A percentile compares a stretch with the other conserved stretches of the same genome.
phyloP scores from a whole-genome alignment of 2,797 vertebrate species.

The Pempheris klunzingeri region DNA sequence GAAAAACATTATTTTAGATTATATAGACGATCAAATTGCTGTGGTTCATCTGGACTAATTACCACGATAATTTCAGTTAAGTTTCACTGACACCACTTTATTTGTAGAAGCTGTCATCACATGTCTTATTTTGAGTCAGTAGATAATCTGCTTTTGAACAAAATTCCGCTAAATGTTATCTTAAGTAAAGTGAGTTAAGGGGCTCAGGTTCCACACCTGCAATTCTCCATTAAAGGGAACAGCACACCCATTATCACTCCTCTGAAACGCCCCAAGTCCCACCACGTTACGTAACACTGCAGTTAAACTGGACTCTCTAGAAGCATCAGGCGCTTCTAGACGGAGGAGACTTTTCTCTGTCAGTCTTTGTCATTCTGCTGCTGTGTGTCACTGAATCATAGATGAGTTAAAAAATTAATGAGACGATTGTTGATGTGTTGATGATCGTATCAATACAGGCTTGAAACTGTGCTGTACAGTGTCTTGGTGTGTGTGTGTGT shows the following conservation, averaged over 20 bases:
- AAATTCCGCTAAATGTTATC: constrained; percentile 1
- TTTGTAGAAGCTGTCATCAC: background rate
- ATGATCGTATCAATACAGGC: fast-evolving
- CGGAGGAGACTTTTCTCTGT: background rate
- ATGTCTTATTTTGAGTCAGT: background rate
- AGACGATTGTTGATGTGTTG: background rate
- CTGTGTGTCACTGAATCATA: constrained; percentile 7
- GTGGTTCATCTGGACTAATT: background rate
- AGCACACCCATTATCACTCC: constrained; percentile 27
- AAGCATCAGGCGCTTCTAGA: constrained; percentile 21
- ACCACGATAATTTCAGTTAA: background rate
- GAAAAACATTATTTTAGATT: no score
- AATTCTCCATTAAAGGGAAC: constrained; percentile 35
- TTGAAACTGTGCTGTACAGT: no score
- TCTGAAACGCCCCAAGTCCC: constrained; percentile 19
- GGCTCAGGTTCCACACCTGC: constrained; percentile 10
- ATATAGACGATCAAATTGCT: no score
- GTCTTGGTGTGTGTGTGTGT: background rate
- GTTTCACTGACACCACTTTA: background rate
- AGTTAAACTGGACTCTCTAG: constrained; percentile 21
- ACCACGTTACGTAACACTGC: constrained; percentile 45
- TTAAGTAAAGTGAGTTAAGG: constrained; percentile 5
- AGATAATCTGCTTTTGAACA: constrained; percentile 2
- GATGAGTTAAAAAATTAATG: background rate
- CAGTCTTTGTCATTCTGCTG: constrained; percentile 15